Percentiles rank a stretch among this genome's conserved stretches.
These are phyloP conservation scores for Terebella lapidaria DNA, from an alignment of 2,888 invertebrate genomes.

Conservation along the genomic window DNA sequence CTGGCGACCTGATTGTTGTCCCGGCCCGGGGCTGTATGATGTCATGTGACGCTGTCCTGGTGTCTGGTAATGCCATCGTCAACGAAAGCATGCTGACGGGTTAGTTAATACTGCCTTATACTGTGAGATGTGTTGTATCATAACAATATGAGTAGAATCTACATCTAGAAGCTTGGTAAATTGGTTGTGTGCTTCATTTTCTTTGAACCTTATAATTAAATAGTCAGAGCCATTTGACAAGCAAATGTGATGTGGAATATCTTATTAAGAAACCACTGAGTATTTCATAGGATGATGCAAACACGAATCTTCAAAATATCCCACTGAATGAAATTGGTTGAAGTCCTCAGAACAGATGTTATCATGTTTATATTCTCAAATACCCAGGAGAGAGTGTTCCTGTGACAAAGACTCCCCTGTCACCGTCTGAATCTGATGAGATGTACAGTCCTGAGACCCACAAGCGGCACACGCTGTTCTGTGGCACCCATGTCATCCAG, in stretches of 20 bases:
- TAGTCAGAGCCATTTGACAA: too few species aligned
- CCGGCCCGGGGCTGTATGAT: slow-evolving; percentile 72
- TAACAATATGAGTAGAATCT: not conserved
- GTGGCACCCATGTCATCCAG: slow-evolving; percentile 86
- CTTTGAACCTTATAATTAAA: too few species aligned
- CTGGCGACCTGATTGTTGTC: slow-evolving; percentile 83
- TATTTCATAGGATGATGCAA: too few species aligned
- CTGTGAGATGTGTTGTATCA: not conserved
- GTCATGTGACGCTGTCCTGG: slow-evolving; percentile 84
- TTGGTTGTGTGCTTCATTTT: not conserved
- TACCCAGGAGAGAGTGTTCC: slow-evolving; percentile 85
- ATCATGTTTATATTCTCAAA: too few species aligned
- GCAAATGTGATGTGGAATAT: too few species aligned
- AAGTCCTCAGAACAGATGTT: too few species aligned
- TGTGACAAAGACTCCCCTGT: slow-evolving; percentile 85
- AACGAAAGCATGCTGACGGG: slow-evolving; percentile 95
- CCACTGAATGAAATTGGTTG: too few species aligned
- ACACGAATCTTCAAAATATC: too few species aligned
- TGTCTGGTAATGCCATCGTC: slow-evolving; percentile 83
- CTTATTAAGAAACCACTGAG: too few species aligned
- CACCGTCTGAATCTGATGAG: slow-evolving; percentile 52
- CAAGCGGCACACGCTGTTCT: slow-evolving; percentile 80
- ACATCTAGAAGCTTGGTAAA: not conserved
- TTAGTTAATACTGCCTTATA: slow-evolving; percentile 44
- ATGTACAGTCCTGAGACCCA: slow-evolving; percentile 78